phyloP scores from a whole-genome alignment of 2,113 vertebrate genomes.

The Varanus komodoensis region DNA sequence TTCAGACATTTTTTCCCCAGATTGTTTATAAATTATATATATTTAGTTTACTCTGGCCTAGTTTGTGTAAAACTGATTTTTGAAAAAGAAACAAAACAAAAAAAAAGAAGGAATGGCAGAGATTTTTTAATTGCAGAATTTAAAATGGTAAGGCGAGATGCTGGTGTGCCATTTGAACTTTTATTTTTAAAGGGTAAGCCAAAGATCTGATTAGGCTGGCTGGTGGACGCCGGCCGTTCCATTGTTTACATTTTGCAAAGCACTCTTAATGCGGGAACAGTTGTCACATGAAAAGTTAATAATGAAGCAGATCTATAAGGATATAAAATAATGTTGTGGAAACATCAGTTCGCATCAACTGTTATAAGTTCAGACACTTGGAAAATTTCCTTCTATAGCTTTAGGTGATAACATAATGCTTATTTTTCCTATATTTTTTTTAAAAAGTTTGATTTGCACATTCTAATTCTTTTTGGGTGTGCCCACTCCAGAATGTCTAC shows the following conservation, averaged over 20 bases:
- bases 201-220: neutral
- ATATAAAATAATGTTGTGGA: constrained; percentile 63
- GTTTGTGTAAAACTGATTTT: constrained; percentile 77
- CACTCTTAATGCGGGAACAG: constrained; percentile 71
- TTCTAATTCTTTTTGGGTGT: constrained; percentile 32
- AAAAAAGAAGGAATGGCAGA: constrained; percentile 60
- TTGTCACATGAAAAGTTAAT: constrained; percentile 83
- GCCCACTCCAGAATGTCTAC: constrained; percentile 32
- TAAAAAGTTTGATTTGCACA: constrained; percentile 29
- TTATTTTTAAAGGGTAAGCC: constrained; percentile 52
- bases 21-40: constrained; percentile 88
- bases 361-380: constrained; percentile 51
- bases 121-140: constrained; percentile 68
- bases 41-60: constrained; percentile 83
- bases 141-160: constrained; percentile 61
- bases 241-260: constrained; percentile 67
- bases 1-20: constrained; percentile 78
- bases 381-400: constrained; percentile 38
- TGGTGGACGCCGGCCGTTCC: constrained; percentile 32
- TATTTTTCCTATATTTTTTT: constrained; percentile 14
- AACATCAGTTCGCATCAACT: constrained; percentile 55
- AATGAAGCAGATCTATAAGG: constrained; percentile 63
- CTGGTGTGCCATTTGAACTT: constrained; percentile 64
- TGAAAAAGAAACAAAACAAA: constrained; percentile 37
- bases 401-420: constrained; percentile 54